Percentiles rank a stretch among this genome's conserved stretches.
Conservation (phyloP, 2,797 vertebrate genomes). For the Australoheros facetus region DNA sequence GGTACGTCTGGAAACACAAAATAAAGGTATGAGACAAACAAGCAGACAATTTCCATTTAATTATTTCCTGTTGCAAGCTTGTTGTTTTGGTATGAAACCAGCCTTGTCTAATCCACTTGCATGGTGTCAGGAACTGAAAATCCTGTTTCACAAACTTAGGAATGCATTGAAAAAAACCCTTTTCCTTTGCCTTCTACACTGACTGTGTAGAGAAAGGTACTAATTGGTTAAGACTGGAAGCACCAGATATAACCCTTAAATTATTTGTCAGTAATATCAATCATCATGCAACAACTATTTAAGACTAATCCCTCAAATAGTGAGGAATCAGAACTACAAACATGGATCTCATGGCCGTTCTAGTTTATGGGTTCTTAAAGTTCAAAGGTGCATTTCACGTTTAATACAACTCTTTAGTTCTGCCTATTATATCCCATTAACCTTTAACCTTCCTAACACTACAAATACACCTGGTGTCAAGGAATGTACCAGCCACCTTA, state of each 20-base stretch:
- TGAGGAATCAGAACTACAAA: background rate
- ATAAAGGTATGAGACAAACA: background rate
- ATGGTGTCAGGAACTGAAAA: background rate
- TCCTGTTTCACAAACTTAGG: background rate
- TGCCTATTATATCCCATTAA: background rate
- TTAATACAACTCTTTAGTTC: background rate
- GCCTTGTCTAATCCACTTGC: background rate
- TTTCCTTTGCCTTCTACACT: background rate
- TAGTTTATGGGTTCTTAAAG: background rate
- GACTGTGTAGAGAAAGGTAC: background rate
- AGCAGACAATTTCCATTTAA: background rate
- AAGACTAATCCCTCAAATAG: background rate
- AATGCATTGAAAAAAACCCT: background rate
- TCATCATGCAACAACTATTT: background rate
- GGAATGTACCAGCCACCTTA: background rate
- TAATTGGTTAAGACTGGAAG: background rate
- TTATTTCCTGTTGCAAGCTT: background rate
- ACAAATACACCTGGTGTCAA: background rate
- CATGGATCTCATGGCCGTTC: background rate
- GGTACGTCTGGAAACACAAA: conserved; percentile 86
- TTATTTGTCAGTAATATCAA: background rate
- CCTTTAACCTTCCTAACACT: background rate
- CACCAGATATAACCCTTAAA: background rate
- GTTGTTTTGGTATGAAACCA: background rate
- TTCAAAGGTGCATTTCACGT: background rate